Conservation (phyloP, 2,888 invertebrate genomes). For the Eutolmus rufibarbis region DNA sequence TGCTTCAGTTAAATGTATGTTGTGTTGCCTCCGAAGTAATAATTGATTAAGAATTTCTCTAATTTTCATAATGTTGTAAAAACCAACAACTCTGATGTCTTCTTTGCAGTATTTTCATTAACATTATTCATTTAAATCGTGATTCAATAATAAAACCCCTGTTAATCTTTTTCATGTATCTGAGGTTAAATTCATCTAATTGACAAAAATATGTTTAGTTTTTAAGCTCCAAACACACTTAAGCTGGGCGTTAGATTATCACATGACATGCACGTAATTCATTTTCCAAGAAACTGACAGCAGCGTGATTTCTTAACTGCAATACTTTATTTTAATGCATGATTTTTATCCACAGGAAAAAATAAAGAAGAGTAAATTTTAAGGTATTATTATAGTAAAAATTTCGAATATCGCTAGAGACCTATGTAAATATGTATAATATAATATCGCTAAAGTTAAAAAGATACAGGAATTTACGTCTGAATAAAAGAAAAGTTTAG, state of each 20-base stretch:
- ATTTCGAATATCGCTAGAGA: conserved; percentile 9
- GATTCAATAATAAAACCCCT: background rate
- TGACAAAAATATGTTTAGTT: background rate
- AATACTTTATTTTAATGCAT: background rate
- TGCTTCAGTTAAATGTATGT: conserved; percentile 39
- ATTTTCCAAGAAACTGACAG: background rate
- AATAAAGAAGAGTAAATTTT: conserved; percentile 20
- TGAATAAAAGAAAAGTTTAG: background rate
- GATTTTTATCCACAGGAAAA: conserved; percentile 22
- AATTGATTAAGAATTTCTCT: background rate
- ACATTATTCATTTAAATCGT: background rate
- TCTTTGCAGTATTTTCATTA: conserved; percentile 38
- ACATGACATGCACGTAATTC: background rate
- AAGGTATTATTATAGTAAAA: background rate
- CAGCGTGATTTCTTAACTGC: background rate
- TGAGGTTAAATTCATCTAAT: conserved; percentile 44
- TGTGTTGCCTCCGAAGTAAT: conserved; percentile 32
- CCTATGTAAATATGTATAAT: too few relatives aligned
- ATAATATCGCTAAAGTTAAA: background rate
- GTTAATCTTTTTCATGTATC: background rate
- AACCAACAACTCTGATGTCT: conserved; percentile 45
- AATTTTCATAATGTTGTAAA: background rate
- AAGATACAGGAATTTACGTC: background rate
- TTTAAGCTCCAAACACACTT: background rate
- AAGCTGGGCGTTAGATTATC: background rate